Percentiles rank a stretch among this genome's conserved stretches.
phyloP scores from a whole-genome alignment of 2,888 invertebrate species.

The Mycalesis mineus region DNA sequence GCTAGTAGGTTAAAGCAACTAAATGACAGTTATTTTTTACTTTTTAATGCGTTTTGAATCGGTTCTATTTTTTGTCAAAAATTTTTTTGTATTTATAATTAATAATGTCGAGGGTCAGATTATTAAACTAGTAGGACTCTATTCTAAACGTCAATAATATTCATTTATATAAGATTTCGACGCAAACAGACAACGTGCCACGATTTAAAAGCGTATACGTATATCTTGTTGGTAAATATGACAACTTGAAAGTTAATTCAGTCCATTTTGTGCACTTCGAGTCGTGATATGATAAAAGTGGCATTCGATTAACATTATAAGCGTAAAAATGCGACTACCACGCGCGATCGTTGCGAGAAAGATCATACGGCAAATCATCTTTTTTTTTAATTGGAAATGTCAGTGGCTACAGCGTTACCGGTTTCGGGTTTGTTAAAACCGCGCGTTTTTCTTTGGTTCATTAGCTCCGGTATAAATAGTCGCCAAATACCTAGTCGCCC shows the following conservation, averaged over 20 bases:
- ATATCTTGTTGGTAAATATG: not conserved
- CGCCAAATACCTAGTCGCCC: constrained; percentile 3
- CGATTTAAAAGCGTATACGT: too few species aligned
- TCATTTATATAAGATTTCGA: too few species aligned
- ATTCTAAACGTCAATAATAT: too few species aligned
- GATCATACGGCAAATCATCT: constrained; percentile 46
- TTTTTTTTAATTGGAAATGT: constrained; percentile 68
- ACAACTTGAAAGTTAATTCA: not conserved
- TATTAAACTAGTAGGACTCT: too few species aligned
- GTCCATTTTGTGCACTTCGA: not conserved
- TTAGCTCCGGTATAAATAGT: constrained; percentile 39
- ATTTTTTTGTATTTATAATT: too few species aligned
- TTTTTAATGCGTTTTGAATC: too few species aligned
- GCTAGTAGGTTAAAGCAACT: too few species aligned
- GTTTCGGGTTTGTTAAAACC: constrained; percentile 51
- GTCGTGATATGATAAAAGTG: constrained; percentile 9
- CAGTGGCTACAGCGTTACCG: constrained; percentile 64
- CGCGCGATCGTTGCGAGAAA: constrained; percentile 39
- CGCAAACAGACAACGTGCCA: too few species aligned
- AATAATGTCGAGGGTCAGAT: too few species aligned
- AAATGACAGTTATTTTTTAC: too few species aligned
- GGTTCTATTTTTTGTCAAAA: too few species aligned
- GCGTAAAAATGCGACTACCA: constrained; percentile 21
- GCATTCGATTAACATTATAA: constrained; percentile 20
- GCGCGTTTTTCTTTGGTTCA: constrained; percentile 49